Conservation (phyloP, 2,113 vertebrate species). For the Tautogolabrus adspersus region DNA sequence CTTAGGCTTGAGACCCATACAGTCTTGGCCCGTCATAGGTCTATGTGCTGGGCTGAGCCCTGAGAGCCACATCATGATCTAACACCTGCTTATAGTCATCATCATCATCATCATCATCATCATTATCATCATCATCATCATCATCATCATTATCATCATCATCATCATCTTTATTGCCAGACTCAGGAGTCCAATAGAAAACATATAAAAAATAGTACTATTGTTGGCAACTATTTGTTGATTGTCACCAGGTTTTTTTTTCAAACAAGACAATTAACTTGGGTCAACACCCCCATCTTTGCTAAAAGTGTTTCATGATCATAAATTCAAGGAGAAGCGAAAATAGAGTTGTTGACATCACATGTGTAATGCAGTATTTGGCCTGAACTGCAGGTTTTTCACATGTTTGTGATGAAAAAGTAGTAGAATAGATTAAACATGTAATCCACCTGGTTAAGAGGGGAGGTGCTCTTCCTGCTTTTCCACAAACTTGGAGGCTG, state of each 20-base stretch:
- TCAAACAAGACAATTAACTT: neutral
- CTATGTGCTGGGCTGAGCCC: too few relatives aligned
- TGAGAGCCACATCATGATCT: too few relatives aligned
- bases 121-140: too few relatives aligned
- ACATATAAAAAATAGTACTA: too few relatives aligned
- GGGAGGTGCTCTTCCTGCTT: slow-evolving; percentile 89
- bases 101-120: too few relatives aligned
- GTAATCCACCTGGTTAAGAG: slow-evolving; percentile 88
- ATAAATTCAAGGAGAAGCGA: neutral
- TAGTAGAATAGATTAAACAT: neutral
- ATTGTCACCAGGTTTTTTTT: too few relatives aligned
- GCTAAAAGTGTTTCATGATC: neutral
- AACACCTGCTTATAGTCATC: too few relatives aligned
- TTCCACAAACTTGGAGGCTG: slow-evolving; percentile 92
- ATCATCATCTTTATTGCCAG: too few relatives aligned
- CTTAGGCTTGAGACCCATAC: neutral
- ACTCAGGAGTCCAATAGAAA: too few relatives aligned
- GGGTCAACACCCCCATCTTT: too few relatives aligned
- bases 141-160: too few relatives aligned
- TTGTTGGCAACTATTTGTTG: too few relatives aligned
- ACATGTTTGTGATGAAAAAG: neutral
- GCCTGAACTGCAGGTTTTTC: neutral
- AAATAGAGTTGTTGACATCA: neutral
- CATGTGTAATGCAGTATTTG: neutral
- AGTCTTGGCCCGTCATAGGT: neutral